These are phyloP conservation scores for Lasioglossum calceatum DNA, from an alignment of 2,888 invertebrate genomes.

Conservation along the genomic window DNA sequence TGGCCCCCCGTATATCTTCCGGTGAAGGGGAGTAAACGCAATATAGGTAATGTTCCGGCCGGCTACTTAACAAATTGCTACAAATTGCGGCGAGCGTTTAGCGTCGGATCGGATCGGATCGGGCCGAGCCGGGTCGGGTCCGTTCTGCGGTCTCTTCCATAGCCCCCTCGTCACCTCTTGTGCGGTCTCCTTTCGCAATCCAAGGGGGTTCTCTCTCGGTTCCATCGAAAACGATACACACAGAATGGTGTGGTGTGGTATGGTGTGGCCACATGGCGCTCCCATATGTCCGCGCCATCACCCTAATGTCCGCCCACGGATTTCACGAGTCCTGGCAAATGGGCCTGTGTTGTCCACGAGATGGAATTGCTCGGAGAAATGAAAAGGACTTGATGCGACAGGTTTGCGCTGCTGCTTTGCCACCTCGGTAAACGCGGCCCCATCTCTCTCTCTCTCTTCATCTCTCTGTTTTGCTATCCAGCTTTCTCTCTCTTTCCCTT, in stretches of 20 bases:
- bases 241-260: constrained; percentile 65
- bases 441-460: background rate
- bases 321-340: constrained; percentile 1
- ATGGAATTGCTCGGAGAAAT: constrained; percentile 56
- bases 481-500: background rate
- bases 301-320: constrained; percentile 43
- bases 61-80: constrained; percentile 85
- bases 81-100: constrained; percentile 83
- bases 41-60: constrained; percentile 83
- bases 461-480: background rate
- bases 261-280: constrained; percentile 82
- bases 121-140: constrained; percentile 49
- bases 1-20: constrained; percentile 77
- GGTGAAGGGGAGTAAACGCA: constrained; percentile 77
- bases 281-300: constrained; percentile 81
- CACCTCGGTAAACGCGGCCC: constrained; percentile 4
- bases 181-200: constrained; percentile 38
- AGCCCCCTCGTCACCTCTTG: constrained; percentile 38
- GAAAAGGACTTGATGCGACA: constrained; percentile 39
- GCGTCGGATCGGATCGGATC: constrained; percentile 65
- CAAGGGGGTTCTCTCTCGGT: constrained; percentile 65
- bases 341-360: constrained; percentile 36
- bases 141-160: constrained; percentile 42
- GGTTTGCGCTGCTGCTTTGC: constrained; percentile 31
- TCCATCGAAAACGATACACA: constrained; percentile 54